phyloP scores from a whole-genome alignment of 1,140 invertebrate genomes.

The Pentalonia nigronervosa region DNA sequence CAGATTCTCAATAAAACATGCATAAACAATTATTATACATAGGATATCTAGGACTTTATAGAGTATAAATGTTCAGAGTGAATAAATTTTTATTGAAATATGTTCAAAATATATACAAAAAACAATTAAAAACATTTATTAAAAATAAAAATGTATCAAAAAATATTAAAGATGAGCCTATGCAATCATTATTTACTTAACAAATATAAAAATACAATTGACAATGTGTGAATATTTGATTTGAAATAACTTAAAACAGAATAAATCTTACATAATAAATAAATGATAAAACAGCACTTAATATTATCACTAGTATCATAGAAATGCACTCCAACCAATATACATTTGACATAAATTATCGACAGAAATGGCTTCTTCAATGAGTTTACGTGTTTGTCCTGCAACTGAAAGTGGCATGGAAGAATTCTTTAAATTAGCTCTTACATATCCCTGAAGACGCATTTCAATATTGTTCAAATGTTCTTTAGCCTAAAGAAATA shows the following conservation, averaged over 20 bases:
- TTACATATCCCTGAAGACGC: constrained; percentile 82
- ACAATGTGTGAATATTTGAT: not conserved
- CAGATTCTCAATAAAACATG: too few relatives aligned
- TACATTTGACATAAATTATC: constrained; percentile 96
- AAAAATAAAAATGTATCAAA: not conserved
- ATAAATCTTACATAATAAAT: not conserved
- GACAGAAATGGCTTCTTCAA: constrained; percentile 87
- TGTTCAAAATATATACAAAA: not conserved
- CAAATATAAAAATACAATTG: not conserved
- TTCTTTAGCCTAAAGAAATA: constrained; percentile 70
- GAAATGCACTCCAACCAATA: constrained; percentile 89
- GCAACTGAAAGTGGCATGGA: constrained; percentile 79
- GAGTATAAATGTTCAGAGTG: too few relatives aligned
- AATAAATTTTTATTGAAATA: too few relatives aligned
- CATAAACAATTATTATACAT: too few relatives aligned
- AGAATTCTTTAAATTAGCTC: constrained; percentile 65
- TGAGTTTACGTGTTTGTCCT: constrained; percentile 90
- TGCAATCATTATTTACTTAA: not conserved
- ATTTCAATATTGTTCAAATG: constrained; percentile 85
- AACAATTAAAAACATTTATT: not conserved
- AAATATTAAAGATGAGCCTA: not conserved
- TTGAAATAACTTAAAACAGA: not conserved
- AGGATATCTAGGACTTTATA: too few relatives aligned
- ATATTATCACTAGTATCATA: constrained; percentile 67
- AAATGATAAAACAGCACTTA: not conserved